Evolutionary conservation across 64 coral and sea anemone genomes (phyloP), one percentile per base, ranked within the genome.

Genomic region (Stichodactyla helianthus): DNA sequence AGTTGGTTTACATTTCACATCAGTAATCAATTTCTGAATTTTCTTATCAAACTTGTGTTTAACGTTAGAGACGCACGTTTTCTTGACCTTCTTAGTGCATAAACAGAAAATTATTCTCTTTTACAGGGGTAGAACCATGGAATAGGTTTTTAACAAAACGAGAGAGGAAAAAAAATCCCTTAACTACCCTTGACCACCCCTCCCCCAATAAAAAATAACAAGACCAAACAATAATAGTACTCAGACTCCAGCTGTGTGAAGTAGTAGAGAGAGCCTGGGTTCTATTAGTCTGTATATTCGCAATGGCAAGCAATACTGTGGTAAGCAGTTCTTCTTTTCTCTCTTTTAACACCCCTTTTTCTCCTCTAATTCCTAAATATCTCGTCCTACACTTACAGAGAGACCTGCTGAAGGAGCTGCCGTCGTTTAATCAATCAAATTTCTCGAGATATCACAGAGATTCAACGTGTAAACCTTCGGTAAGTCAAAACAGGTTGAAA

Each of bases 371-470:
- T 6, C 9, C 68, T 74, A 74, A 35, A 74, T 26, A 74, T 74
- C 26, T 74, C 25, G n/a, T 74, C 68, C 68, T 35, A 74, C 25
- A 35, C 68, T 52, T 51, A 60, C 83, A 96, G 94, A 90, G 91
- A 31, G 94, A 96, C 68, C 86, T 96, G 6, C 84, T 96, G 31
- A 96, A 96, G 71, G 94, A 93, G 85, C 54, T 96, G 8, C 94
- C 94, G 4, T 96, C 94, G 26, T 96, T 96, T 84, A 96, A 96
- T 61, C 88, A 89, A 83, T 88, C 71, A 25, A 96, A 96, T 89
- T 96, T 96, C 88, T 96, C 94, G 27, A 87, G 91, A 68, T 96
- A 93, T 16, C 74, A 76, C 80, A 77, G 71, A 18, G 94, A 96
- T 79, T 86, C 94, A 1, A 82, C 71, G 25, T 88, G 91, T 54